Evolutionary conservation across 1,140 invertebrate species (phyloP).

Genomic region (Nymphalis io): DNA sequence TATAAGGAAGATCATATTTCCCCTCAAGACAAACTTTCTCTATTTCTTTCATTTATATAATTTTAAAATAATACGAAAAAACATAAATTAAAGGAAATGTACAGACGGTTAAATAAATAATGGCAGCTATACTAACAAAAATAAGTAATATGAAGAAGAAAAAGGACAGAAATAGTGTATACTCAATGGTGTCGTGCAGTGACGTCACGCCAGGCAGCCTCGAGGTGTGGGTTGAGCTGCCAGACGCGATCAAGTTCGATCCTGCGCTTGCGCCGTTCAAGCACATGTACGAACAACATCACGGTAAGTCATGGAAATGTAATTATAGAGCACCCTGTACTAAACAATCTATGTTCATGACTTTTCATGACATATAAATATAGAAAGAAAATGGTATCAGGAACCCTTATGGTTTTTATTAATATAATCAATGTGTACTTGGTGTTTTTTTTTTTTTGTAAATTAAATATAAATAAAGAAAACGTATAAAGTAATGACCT

Average conservation of each 20-base stretch:
- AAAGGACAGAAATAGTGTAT: slow-evolving; percentile 52
- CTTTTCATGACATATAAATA: too few species aligned
- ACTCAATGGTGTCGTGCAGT: slow-evolving; percentile 77
- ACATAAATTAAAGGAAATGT: neutral
- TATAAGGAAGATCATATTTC: too few species aligned
- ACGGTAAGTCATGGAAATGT: slow-evolving; percentile 60
- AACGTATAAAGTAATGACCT: too few species aligned
- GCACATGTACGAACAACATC: slow-evolving; percentile 82
- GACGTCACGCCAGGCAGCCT: slow-evolving; percentile 84
- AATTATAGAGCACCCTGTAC: too few species aligned
- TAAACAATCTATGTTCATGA: too few species aligned
- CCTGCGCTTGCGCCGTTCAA: slow-evolving; percentile 83
- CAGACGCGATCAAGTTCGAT: slow-evolving; percentile 84
- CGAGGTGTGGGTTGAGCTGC: slow-evolving; percentile 83
- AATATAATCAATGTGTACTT: too few species aligned
- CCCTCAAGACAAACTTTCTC: too few species aligned
- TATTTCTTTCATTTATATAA: too few species aligned
- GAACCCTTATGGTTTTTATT: too few species aligned
- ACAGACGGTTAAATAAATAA: slow-evolving; percentile 27
- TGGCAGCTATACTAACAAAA: slow-evolving; percentile 44
- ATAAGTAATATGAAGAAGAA: slow-evolving; percentile 38
- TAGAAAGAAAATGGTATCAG: too few species aligned
- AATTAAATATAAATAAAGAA: too few species aligned
- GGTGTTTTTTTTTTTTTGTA: too few species aligned
- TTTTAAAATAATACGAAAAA: neutral